Evolutionary conservation across 1,140 invertebrate genomes (phyloP).

Genomic region (Cardiocondyla obscurior): DNA sequence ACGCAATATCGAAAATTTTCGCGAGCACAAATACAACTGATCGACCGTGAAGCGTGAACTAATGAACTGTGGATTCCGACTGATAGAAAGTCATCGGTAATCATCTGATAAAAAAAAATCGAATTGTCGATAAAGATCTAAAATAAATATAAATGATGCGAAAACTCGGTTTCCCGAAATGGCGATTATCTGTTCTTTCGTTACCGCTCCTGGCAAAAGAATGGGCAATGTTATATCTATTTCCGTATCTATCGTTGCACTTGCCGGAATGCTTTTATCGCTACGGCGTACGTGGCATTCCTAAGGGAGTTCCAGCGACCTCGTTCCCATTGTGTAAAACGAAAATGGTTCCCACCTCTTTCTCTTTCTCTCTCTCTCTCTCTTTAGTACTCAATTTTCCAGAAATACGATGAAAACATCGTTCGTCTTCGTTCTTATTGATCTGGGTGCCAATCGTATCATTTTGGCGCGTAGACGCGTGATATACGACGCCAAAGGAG

Average conservation of each 20-base stretch:
- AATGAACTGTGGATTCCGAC: not conserved
- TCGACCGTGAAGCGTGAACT: not conserved
- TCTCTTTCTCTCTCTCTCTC: conserved; percentile 10
- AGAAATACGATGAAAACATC: conserved; percentile 51
- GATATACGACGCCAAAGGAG: not conserved
- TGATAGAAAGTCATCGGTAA: too few species aligned
- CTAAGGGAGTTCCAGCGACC: conserved; percentile 52
- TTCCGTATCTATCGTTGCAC: conserved; percentile 50
- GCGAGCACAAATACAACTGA: not conserved
- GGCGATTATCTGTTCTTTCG: conserved; percentile 8
- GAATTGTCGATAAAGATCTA: not conserved
- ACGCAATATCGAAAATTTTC: not conserved
- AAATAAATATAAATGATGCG: not conserved
- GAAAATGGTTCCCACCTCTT: conserved; percentile 53
- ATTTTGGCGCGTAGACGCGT: not conserved
- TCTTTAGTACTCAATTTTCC: conserved; percentile 24
- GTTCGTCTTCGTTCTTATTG: conserved; percentile 49
- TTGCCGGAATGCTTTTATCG: conserved; percentile 52
- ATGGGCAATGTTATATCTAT: conserved; percentile 16
- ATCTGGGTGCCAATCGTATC: conserved; percentile 42
- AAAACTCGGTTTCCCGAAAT: not conserved
- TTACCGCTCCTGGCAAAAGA: not conserved
- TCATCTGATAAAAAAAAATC: not conserved
- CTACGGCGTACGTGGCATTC: conserved; percentile 33
- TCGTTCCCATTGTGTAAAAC: conserved; percentile 62